Base-by-base conservation (phyloP, 2,797 vertebrate species). In the Peromyscus melanophrys region DNA sequence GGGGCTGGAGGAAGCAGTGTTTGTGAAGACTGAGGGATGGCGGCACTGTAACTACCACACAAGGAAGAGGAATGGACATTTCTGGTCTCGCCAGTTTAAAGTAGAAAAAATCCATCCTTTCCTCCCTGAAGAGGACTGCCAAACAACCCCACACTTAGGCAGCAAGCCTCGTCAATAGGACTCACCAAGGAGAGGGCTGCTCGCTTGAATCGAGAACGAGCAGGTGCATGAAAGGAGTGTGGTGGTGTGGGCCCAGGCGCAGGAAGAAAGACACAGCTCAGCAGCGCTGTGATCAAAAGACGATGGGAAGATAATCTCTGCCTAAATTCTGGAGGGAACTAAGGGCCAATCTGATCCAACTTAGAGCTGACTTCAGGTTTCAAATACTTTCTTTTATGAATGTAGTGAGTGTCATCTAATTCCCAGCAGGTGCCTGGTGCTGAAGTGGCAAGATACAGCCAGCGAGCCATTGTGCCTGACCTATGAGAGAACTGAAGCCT, bases 381-480 rank as follows among this genome's bases (percentile, higher is more conserved):
- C 55, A 19, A 16, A 71, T 23, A 12, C 23, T 57, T 59, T 52
- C 14, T 73, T 85, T 85, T 46, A 31, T 67, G 40, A 85, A 55
- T 23, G 0, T 2, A 14, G 7, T 6, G 13, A 25, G 4, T 9
- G 23, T 7, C 23, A 11, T 1, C 40, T 21, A 3, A 5, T 29
- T 14, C 31, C 27, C 23, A 80, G 23, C 16, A 6, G 11, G 37
- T 29, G 52, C 6, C 31, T 3, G 1, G 65, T 14, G 7, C 49
- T 11, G 17, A 69, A 31, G 82, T 3, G 37, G 34, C 3, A 2
- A 43, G 49, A 29, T 37, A 14, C 7, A 13, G 1, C 0, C 7
- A 14, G 55, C 8, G 21, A 76, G 85, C 37, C 29, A 0, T 0
- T 0, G 0, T 1, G 4, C 0, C 0, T 0, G 0, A 19, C 40